Evolutionary conservation across 1,140 invertebrate genomes (phyloP).

Genomic region (Harpegnathos saltator): DNA sequence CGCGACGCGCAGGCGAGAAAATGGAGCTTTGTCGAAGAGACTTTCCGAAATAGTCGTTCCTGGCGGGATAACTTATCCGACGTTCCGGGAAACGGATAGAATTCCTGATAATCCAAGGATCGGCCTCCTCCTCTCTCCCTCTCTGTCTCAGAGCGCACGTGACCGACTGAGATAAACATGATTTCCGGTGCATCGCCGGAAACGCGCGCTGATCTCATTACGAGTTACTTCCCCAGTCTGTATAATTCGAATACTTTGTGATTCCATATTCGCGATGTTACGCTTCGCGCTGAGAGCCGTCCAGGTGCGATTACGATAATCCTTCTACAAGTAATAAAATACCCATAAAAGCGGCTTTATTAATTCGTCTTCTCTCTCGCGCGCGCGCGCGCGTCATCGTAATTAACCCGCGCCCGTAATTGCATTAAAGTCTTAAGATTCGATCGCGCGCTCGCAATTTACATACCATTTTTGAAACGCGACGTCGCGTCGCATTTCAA

Average conservation of each 20-base stretch:
- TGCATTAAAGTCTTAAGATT: not conserved
- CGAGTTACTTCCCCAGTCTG: not conserved
- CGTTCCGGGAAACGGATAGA: not conserved
- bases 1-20: constrained; percentile 70
- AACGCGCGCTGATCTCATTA: constrained; percentile 21
- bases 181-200: not conserved
- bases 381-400: not conserved
- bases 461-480: too few relatives aligned
- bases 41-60: constrained; percentile 31
- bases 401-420: constrained; percentile 5
- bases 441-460: not conserved
- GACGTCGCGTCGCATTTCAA: not conserved
- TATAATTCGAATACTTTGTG: constrained; percentile 12
- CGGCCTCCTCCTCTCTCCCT: not conserved
- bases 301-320: constrained; percentile 18
- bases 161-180: not conserved
- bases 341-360: constrained; percentile 7
- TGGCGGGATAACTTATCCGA: not conserved
- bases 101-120: not conserved
- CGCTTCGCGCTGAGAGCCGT: not conserved
- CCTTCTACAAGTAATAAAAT: constrained; percentile 19
- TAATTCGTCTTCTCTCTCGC: constrained; percentile 8
- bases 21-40: constrained; percentile 64
- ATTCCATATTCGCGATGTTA: constrained; percentile 12
- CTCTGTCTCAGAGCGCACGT: not conserved